Percentiles rank a stretch among this genome's conserved stretches.
Conservation (phyloP, 2,797 vertebrate genomes). For the Malacoraja senta region DNA sequence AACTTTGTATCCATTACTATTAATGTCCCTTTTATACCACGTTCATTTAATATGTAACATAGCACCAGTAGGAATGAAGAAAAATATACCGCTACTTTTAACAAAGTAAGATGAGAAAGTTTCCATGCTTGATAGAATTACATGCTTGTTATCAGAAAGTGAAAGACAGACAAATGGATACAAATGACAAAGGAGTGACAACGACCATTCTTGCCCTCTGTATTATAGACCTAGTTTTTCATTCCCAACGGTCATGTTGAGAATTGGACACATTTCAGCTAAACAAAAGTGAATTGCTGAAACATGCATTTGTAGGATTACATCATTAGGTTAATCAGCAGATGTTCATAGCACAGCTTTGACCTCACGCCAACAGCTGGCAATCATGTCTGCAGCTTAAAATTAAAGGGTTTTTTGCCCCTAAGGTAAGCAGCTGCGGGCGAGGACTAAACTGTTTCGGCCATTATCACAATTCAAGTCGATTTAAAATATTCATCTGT, state of each 20-base stretch:
- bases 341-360: not conserved
- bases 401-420: not conserved
- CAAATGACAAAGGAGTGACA: not conserved
- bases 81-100: not conserved
- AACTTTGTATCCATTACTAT: no score
- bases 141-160: not conserved
- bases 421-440: not conserved
- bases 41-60: not conserved
- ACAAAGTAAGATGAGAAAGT: not conserved
- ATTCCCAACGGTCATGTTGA: not conserved
- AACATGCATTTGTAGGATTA: not conserved
- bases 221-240: not conserved
- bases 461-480: not conserved
- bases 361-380: not conserved
- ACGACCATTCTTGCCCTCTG: not conserved
- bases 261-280: not conserved
- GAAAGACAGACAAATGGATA: not conserved
- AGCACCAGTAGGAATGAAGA: not conserved
- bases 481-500: not conserved
- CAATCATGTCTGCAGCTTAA: not conserved
- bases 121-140: not conserved
- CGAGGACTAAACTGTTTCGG: not conserved
- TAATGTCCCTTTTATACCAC: no score
- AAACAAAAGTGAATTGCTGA: not conserved
- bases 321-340: not conserved